Evolutionary conservation across 2,888 invertebrate genomes (phyloP), one percentile per base, ranked within the genome.

Genomic region (Coleophora deauratella): DNA sequence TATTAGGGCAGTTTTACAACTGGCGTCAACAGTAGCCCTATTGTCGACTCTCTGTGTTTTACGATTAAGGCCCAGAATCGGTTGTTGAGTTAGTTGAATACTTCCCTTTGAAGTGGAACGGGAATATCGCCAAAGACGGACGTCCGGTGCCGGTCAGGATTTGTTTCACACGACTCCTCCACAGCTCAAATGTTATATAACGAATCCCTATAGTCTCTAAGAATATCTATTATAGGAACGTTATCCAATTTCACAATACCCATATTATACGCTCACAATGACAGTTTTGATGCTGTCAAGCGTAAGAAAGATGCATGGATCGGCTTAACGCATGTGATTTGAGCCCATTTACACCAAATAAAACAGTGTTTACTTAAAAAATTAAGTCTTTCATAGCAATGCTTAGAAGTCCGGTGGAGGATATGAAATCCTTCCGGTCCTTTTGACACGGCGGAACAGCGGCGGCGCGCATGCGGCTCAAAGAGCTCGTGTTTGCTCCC

Each of bases 61-160:
- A 37, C 46, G 43, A 37, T 54, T 79, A 81, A 70, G 70, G 80
- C 75, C 66, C 60, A 72, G 70, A 66, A 59, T 73, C 55, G 69
- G 62, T 60, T 67, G 66, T 44, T 42, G 49, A 51, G 53, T 40
- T 43, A 60, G 59, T 62, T 65, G 51, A 59, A 65, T 67, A 65
- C 64, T 59, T 77, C 76, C 73, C 79, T 84, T 84, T 84, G 84
- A 84, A 72, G 84, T 84, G 63, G 76, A 76, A 81, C 76, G 76
- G 81, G 82, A 82, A 84, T 80, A 82, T 81, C 78, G 77, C 76
- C 80, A 77, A 81, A 84, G 84, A 80, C 85, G 85, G 85, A 85
- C 73, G 84, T 85, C 85, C 85, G 85, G 79, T 82, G 75, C 84
- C 84, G 85, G 85, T 82, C 81, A 82, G 84, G 82, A 82, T 82